Percentiles rank a stretch among this genome's conserved stretches.
Evolutionary conservation across 2,113 vertebrate genomes (phyloP).

Genomic region (mouse (Mus musculus)): DNA sequence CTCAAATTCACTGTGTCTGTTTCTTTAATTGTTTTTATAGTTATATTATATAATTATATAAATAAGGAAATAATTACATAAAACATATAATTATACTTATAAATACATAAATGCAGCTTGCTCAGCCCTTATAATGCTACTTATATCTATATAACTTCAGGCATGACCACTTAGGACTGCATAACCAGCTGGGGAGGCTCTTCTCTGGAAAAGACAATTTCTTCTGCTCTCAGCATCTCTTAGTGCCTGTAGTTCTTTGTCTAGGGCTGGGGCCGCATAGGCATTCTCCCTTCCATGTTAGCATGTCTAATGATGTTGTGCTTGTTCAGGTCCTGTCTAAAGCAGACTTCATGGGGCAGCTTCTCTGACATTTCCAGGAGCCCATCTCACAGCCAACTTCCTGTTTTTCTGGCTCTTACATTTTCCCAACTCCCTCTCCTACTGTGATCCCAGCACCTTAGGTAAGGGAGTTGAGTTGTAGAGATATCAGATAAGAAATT

Average conservation of each 20-base stretch:
- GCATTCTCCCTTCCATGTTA: background rate
- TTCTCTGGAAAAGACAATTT: background rate
- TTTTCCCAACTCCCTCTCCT: background rate
- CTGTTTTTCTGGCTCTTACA: background rate
- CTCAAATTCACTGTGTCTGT: background rate
- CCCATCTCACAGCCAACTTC: background rate
- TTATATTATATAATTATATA: too few relatives aligned
- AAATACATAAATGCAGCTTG: background rate
- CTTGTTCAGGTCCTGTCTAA: background rate
- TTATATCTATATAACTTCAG: background rate
- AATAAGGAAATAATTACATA: too few relatives aligned
- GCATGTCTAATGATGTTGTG: background rate
- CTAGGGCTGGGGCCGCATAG: too few relatives aligned
- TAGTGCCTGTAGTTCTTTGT: background rate
- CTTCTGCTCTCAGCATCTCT: background rate
- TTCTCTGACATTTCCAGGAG: background rate
- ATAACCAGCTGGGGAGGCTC: background rate
- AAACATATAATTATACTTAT: background rate
- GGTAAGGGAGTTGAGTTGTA: background rate
- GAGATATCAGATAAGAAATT: slow-evolving; percentile 23
- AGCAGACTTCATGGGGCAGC: background rate
- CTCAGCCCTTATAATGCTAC: background rate
- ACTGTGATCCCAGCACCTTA: background rate
- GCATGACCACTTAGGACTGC: background rate
- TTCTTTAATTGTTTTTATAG: background rate